Evolutionary conservation across 1,140 invertebrate genomes (phyloP).

Genomic region (Aethina tumida): DNA sequence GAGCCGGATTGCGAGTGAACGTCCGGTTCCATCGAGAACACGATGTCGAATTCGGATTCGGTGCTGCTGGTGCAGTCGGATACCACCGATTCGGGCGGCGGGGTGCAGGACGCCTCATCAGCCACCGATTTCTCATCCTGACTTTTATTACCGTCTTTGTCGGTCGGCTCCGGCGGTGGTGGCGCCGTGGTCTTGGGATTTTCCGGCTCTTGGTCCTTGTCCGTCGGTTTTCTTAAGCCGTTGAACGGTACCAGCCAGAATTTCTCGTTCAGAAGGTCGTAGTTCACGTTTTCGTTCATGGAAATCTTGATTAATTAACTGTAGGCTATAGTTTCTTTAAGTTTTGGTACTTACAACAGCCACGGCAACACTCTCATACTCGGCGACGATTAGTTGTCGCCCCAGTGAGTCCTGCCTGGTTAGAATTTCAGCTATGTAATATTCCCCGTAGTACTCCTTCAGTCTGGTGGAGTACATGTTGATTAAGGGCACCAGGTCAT

Average conservation of each 20-base stretch:
- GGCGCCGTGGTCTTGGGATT: too few species aligned
- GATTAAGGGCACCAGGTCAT: slow-evolving; percentile 58
- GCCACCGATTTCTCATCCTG: too few species aligned
- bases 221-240: slow-evolving; percentile 42
- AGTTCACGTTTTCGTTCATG: slow-evolving; percentile 54
- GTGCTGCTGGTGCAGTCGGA: too few species aligned
- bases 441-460: slow-evolving; percentile 54
- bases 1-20: too few species aligned
- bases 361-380: slow-evolving; percentile 42
- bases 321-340: slow-evolving; percentile 47
- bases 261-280: slow-evolving; percentile 49
- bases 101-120: too few species aligned
- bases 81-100: too few species aligned
- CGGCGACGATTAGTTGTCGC: slow-evolving; percentile 36
- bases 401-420: slow-evolving; percentile 31
- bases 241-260: slow-evolving; percentile 58
- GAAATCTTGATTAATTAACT: slow-evolving; percentile 30
- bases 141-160: too few species aligned
- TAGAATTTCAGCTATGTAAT: slow-evolving; percentile 59
- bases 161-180: too few species aligned
- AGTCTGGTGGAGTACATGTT: slow-evolving; percentile 43
- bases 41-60: too few species aligned
- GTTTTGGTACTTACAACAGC: slow-evolving; percentile 54
- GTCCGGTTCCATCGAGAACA: too few species aligned
- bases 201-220: slow-evolving; percentile 14